Percentiles rank a stretch among this genome's conserved stretches.
Evolutionary conservation across 53 echinoderm and acorn worm species (phyloP).

Genomic region (Glandiceps talaboti): DNA sequence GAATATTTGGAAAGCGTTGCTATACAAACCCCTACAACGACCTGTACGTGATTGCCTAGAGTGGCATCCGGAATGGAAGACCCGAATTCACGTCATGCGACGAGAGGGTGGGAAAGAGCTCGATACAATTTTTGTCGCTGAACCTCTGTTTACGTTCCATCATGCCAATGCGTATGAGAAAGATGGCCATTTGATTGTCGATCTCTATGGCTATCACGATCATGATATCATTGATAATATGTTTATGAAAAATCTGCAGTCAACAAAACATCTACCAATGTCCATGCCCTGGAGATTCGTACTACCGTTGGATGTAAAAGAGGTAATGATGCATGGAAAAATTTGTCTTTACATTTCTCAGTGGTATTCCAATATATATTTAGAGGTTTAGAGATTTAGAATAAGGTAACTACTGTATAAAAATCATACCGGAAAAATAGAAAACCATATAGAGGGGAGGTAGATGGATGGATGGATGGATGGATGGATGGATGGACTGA

Average conservation of each 20-base stretch:
- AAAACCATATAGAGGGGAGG: no score
- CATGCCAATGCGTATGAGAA: constrained; percentile 66
- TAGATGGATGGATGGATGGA: no score
- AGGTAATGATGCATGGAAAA: no score
- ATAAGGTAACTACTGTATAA: no score
- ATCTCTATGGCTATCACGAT: constrained; percentile 36
- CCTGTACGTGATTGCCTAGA: neutral
- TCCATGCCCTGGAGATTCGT: constrained; percentile 21
- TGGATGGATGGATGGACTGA: no score
- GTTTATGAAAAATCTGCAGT: constrained; percentile 3
- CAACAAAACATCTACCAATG: neutral
- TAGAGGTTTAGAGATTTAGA: no score
- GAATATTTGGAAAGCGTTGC: constrained; percentile 16
- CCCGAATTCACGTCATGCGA: constrained; percentile 39
- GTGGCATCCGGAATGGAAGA: constrained; percentile 1
- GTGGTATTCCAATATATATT: no score
- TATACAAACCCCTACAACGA: neutral
- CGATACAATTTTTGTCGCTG: constrained; percentile 24
- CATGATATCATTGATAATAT: constrained; percentile 10
- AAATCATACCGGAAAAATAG: no score
- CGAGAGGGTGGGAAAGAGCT: constrained; percentile 37
- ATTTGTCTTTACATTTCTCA: no score
- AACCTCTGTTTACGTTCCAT: constrained; percentile 65
- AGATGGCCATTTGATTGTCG: constrained; percentile 34
- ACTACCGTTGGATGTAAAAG: constrained; percentile 18